Evolutionary conservation across 1,140 invertebrate species (phyloP).

Genomic region (Amphibalanus amphitrite): DNA sequence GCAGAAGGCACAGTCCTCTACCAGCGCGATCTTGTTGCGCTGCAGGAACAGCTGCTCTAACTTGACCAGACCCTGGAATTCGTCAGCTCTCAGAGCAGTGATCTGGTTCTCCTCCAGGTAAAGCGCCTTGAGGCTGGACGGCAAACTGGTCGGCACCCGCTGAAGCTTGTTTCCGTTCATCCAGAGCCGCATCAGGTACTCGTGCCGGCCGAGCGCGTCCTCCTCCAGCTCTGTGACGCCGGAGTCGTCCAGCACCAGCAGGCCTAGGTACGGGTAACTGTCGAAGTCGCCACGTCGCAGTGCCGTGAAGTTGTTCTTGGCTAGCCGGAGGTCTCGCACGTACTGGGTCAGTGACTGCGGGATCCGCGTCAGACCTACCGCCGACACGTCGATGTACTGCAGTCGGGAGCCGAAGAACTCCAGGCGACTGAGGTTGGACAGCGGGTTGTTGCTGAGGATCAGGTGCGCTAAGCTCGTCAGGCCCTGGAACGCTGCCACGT

Average conservation of each 20-base stretch:
- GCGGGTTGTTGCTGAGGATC: slow-evolving; percentile 33
- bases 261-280: slow-evolving; percentile 63
- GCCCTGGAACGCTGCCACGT: slow-evolving; percentile 49
- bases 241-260: slow-evolving; percentile 65
- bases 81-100: slow-evolving; percentile 37
- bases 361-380: slow-evolving; percentile 54
- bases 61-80: slow-evolving; percentile 48
- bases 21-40: slow-evolving; percentile 42
- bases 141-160: slow-evolving; percentile 45
- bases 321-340: slow-evolving; percentile 54
- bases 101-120: slow-evolving; percentile 49
- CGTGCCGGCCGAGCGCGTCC: slow-evolving; percentile 62
- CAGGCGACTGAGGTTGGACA: slow-evolving; percentile 21
- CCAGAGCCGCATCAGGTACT: slow-evolving; percentile 56
- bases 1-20: slow-evolving; percentile 46
- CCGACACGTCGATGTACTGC: slow-evolving; percentile 62
- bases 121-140: slow-evolving; percentile 39
- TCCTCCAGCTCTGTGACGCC: slow-evolving; percentile 57
- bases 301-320: slow-evolving; percentile 50
- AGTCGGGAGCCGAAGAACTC: slow-evolving; percentile 43
- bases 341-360: slow-evolving; percentile 68
- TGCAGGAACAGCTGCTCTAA: slow-evolving; percentile 49
- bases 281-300: slow-evolving; percentile 71
- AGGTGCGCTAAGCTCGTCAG: slow-evolving; percentile 56
- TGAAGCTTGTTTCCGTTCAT: slow-evolving; percentile 52